Percentiles rank a stretch among this genome's conserved stretches.
These are phyloP conservation scores for Nettapus auritus DNA, from an alignment of 2,113 vertebrate genomes.

Conservation along the genomic window DNA sequence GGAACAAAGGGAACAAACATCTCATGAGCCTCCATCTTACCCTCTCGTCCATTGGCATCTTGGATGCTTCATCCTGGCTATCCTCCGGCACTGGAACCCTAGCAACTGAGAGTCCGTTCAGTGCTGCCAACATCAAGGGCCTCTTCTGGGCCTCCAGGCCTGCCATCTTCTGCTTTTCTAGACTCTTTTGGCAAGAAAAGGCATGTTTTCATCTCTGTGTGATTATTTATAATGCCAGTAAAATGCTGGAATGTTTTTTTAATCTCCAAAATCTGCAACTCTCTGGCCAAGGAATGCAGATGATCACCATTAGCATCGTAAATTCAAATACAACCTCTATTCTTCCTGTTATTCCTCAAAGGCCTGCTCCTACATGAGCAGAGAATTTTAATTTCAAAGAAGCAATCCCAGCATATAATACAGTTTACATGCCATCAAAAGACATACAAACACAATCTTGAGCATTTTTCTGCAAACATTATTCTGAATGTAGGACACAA, in stretches of 20 bases:
- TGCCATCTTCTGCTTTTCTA: conserved; percentile 97
- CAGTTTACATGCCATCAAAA: conserved; percentile 51
- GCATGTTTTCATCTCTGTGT: conserved; percentile 81
- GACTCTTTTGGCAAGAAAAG: conserved; percentile 92
- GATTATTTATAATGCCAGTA: conserved; percentile 77
- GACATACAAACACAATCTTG: conserved; percentile 30
- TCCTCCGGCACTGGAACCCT: conserved; percentile 87
- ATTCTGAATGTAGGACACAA: not conserved
- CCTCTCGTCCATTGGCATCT: conserved; percentile 89
- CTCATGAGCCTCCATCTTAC: conserved; percentile 74
- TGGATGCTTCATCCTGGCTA: conserved; percentile 80
- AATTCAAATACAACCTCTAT: conserved; percentile 73
- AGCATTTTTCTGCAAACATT: conserved; percentile 30
- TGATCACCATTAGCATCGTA: conserved; percentile 65
- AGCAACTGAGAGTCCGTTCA: conserved; percentile 91
- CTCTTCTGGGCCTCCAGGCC: conserved; percentile 94
- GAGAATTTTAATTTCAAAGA: conserved; percentile 68
- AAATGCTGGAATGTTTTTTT: conserved; percentile 82
- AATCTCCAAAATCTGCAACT: conserved; percentile 82
- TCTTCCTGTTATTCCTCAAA: conserved; percentile 60
- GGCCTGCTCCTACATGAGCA: conserved; percentile 63
- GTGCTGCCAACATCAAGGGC: conserved; percentile 92
- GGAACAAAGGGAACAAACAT: not conserved
- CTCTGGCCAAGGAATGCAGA: conserved; percentile 80
- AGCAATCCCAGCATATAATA: conserved; percentile 36